Conservation (phyloP, 2,888 invertebrate species). For the Eupithecia insigniata region DNA sequence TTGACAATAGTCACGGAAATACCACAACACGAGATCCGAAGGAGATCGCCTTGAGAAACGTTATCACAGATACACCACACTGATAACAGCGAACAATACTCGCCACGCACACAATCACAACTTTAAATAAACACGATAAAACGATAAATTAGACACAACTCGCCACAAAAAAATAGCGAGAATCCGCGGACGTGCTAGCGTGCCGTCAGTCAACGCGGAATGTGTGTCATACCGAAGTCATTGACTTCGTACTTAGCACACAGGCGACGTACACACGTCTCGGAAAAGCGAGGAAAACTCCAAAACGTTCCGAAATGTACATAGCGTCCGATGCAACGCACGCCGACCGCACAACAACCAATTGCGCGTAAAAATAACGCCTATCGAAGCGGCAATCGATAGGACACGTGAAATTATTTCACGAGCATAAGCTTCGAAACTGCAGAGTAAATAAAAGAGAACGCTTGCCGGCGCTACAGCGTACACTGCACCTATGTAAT, state of each 20-base stretch:
- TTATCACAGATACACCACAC: slow-evolving; percentile 58
- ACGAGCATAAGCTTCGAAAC: slow-evolving; percentile 58
- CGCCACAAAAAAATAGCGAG: slow-evolving; percentile 61
- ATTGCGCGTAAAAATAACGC: slow-evolving; percentile 60
- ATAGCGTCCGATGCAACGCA: slow-evolving; percentile 58
- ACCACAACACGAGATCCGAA: slow-evolving; percentile 55
- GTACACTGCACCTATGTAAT: slow-evolving; percentile 73
- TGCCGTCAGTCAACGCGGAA: slow-evolving; percentile 74
- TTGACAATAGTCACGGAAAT: slow-evolving; percentile 46
- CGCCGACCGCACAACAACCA: slow-evolving; percentile 50
- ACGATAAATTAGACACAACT: slow-evolving; percentile 59
- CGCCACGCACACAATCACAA: slow-evolving; percentile 33
- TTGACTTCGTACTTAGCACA: slow-evolving; percentile 70
- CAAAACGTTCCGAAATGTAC: slow-evolving; percentile 52
- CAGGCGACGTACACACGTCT: slow-evolving; percentile 41
- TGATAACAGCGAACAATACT: slow-evolving; percentile 56
- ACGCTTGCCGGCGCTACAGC: slow-evolving; percentile 41
- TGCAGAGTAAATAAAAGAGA: slow-evolving; percentile 57
- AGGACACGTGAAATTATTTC: slow-evolving; percentile 54
- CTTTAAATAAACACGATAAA: slow-evolving; percentile 54
- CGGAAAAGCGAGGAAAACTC: slow-evolving; percentile 56
- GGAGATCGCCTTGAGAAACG: slow-evolving; percentile 55
- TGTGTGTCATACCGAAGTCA: slow-evolving; percentile 83
- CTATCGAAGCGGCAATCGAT: slow-evolving; percentile 56
- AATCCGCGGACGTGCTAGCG: slow-evolving; percentile 68